A percentile compares a stretch with the other conserved stretches of the same genome.
These are phyloP conservation scores for Heliconius himera DNA, from an alignment of 1,140 invertebrate species.

Conservation along the genomic window DNA sequence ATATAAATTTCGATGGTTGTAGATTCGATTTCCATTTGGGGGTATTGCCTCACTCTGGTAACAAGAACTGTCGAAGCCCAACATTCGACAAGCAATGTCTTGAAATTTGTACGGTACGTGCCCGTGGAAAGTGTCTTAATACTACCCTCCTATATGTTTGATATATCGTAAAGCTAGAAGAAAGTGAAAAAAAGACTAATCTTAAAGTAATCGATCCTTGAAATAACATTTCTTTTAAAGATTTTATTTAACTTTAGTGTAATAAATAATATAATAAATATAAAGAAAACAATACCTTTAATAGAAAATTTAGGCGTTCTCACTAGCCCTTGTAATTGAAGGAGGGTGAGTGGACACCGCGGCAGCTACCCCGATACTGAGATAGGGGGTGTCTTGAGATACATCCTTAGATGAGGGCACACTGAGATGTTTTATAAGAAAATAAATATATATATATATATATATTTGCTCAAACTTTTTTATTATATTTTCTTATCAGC, in stretches of 20 bases:
- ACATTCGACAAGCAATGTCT: too few relatives aligned
- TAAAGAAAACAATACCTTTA: background rate
- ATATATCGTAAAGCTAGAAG: background rate
- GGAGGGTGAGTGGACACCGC: background rate
- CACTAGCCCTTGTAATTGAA: background rate
- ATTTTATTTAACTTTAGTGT: too few relatives aligned
- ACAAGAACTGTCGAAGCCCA: background rate
- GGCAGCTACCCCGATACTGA: slow-evolving; percentile 3
- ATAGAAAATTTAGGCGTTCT: background rate
- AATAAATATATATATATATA: too few relatives aligned
- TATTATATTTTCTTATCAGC: too few relatives aligned
- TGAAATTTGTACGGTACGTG: too few relatives aligned
- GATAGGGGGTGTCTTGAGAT: background rate
- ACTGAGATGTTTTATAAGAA: background rate
- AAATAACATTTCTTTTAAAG: too few relatives aligned
- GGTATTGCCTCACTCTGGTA: background rate
- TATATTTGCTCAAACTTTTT: background rate
- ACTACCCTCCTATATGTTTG: too few relatives aligned
- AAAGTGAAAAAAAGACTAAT: background rate
- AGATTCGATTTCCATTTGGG: background rate
- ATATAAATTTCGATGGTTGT: background rate
- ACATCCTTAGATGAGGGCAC: slow-evolving; percentile 4
- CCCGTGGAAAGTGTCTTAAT: too few relatives aligned
- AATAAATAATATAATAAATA: too few relatives aligned
- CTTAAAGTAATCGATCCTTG: too few relatives aligned